phyloP scores from a whole-genome alignment of 2,113 vertebrate genomes.

The Pongo pygmaeus region DNA sequence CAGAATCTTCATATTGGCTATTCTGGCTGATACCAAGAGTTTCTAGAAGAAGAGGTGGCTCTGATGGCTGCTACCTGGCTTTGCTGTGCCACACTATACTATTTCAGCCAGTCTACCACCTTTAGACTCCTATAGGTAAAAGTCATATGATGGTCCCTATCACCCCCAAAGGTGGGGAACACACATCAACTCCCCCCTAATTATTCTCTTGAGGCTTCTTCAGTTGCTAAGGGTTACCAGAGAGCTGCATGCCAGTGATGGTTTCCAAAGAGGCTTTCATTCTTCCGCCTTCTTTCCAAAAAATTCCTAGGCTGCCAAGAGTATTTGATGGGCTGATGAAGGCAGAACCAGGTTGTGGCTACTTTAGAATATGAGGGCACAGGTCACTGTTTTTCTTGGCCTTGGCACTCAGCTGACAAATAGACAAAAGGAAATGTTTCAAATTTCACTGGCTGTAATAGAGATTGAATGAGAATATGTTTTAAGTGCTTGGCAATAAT shows the following conservation, averaged over 20 bases:
- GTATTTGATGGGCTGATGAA: too few species aligned
- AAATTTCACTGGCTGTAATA: too few species aligned
- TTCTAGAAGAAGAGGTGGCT: not conserved
- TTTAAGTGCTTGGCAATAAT: not conserved
- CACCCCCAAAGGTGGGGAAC: not conserved
- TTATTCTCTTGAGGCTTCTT: not conserved
- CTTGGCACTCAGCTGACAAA: not conserved
- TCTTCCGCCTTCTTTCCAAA: not conserved
- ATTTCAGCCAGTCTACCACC: not conserved
- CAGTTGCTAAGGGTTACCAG: not conserved
- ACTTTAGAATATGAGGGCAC: not conserved
- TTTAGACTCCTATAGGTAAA: not conserved
- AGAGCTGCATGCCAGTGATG: not conserved
- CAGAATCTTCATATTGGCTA: not conserved
- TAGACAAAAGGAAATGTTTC: not conserved
- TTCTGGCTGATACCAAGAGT: not conserved
- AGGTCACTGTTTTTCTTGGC: not conserved
- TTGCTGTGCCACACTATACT: not conserved
- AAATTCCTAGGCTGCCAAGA: not conserved
- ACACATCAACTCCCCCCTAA: too few species aligned
- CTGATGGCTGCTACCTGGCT: not conserved
- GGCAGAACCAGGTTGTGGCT: not conserved
- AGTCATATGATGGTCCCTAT: not conserved
- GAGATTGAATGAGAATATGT: not conserved
- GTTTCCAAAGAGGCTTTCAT: not conserved